phyloP scores from a whole-genome alignment of 1,140 invertebrate species.

The Cheumatopsyche charites region DNA sequence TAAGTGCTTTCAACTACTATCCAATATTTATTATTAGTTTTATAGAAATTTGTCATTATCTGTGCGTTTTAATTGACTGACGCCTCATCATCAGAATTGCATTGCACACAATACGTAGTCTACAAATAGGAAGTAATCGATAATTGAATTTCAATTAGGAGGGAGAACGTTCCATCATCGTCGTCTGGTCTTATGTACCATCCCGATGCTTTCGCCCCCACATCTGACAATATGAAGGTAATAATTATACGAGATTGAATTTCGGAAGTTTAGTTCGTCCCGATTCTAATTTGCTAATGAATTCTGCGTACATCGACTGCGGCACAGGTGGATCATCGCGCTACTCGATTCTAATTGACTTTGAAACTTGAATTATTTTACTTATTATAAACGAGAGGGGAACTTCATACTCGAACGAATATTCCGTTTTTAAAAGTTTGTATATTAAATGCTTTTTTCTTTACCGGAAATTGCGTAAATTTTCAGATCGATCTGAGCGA shows the following conservation, averaged over 20 bases:
- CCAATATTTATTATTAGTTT: too few species aligned
- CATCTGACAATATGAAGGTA: constrained; percentile 51
- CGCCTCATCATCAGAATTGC: too few species aligned
- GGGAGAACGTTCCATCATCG: background rate
- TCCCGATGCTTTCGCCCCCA: constrained; percentile 21
- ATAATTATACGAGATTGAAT: constrained; percentile 65
- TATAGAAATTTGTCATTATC: too few species aligned
- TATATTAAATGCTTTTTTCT: background rate
- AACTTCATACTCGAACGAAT: background rate
- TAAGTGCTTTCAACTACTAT: too few species aligned
- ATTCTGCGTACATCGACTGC: constrained; percentile 55
- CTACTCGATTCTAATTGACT: constrained; percentile 36
- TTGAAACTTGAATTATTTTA: constrained; percentile 32
- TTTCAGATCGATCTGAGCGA: too few species aligned
- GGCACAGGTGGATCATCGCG: background rate
- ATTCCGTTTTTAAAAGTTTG: background rate
- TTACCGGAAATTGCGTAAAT: too few species aligned
- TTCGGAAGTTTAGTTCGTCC: constrained; percentile 63
- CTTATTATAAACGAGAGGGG: constrained; percentile 16
- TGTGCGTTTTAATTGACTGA: too few species aligned
- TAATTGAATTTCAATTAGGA: constrained; percentile 12
- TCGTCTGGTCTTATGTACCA: background rate
- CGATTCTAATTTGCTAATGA: constrained; percentile 64
- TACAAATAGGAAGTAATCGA: background rate
- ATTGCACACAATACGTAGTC: background rate